A percentile compares a stretch with the other conserved stretches of the same genome.
Conservation (phyloP, 2,113 vertebrate species). For the Paramormyrops kingsleyae region DNA sequence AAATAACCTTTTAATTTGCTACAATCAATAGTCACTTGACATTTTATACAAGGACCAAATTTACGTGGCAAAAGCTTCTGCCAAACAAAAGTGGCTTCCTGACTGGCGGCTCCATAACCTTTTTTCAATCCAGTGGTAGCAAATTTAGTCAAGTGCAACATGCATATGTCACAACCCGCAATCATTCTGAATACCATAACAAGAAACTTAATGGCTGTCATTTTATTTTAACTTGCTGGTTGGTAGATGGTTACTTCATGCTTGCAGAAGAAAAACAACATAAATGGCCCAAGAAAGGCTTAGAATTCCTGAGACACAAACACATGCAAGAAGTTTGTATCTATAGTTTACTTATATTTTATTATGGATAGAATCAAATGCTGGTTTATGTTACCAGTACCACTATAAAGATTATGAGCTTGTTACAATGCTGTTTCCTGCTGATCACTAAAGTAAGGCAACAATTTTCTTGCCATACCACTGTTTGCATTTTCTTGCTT, state of each 20-base stretch:
- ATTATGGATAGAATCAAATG: background rate
- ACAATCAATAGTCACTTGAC: background rate
- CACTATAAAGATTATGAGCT: background rate
- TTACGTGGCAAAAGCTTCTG: background rate
- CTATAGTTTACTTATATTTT: background rate
- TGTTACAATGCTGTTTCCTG: background rate
- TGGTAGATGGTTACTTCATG: background rate
- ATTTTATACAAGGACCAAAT: background rate
- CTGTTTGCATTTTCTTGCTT: background rate
- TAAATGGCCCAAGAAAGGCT: background rate
- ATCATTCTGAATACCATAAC: constrained; percentile 8
- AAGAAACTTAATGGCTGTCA: background rate
- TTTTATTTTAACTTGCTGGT: background rate
- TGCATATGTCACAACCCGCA: background rate
- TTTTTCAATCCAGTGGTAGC: background rate
- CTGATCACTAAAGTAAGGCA: background rate
- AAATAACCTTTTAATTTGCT: background rate
- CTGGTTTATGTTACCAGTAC: background rate
- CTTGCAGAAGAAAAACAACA: background rate
- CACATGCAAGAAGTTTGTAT: background rate
- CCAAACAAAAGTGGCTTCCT: background rate
- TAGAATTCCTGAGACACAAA: background rate
- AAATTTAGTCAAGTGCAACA: background rate
- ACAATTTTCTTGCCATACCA: background rate
- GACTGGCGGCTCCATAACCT: background rate